phyloP scores from a whole-genome alignment of 2,797 vertebrate genomes.

The Chiloscyllium punctatum region DNA sequence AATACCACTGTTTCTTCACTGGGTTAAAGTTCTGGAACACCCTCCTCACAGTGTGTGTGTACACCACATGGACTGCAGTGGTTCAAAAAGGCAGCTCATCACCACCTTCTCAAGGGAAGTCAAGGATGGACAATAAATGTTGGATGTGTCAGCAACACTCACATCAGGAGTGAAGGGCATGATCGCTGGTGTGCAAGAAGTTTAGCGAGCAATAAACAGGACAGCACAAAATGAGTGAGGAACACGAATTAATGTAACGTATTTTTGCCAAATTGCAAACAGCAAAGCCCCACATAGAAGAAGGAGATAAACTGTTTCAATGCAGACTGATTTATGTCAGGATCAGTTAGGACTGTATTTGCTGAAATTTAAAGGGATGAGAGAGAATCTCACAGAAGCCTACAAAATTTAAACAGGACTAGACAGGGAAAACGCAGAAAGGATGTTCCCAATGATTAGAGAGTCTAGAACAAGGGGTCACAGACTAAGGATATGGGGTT shows the following conservation, averaged over 20 bases:
- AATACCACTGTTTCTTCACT: not conserved
- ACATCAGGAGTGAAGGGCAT: not conserved
- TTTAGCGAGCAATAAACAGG: not conserved
- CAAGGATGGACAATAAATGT: not conserved
- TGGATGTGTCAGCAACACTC: not conserved
- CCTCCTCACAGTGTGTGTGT: too few relatives aligned
- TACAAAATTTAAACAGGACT: too few relatives aligned
- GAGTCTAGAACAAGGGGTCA: too few relatives aligned
- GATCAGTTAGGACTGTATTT: too few relatives aligned
- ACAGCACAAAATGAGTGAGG: not conserved
- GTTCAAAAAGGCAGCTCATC: too few relatives aligned
- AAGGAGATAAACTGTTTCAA: not conserved
- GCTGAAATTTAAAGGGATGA: too few relatives aligned
- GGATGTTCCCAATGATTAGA: too few relatives aligned
- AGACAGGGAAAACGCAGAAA: too few relatives aligned
- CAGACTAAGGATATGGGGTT: too few relatives aligned
- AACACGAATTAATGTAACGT: not conserved
- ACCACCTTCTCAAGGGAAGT: not conserved
- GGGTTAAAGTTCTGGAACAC: too few relatives aligned
- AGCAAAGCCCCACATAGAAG: not conserved
- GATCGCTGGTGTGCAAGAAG: not conserved
- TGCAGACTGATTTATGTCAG: not conserved
- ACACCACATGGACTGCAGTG: too few relatives aligned
- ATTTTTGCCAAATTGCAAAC: not conserved
- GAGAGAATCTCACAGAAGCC: too few relatives aligned